phyloP scores from a whole-genome alignment of 2,113 vertebrate species.

The Dolichotis patagonum region DNA sequence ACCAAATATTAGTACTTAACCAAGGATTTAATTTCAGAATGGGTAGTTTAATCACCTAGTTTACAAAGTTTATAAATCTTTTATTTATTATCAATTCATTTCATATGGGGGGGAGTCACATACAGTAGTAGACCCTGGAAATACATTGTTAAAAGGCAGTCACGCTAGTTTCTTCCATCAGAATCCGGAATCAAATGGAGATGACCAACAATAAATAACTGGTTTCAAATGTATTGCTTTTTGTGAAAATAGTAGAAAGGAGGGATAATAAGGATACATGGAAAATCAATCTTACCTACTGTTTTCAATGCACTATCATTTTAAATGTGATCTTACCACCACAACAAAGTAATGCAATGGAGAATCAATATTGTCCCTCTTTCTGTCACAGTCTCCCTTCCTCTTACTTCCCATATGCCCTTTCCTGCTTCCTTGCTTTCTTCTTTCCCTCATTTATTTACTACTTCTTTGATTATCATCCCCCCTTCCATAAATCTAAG shows the following conservation, averaged over 20 bases:
- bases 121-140: not conserved
- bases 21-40: conserved; percentile 50
- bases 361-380: not conserved
- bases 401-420: too few species aligned
- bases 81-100: conserved; percentile 32
- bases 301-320: not conserved
- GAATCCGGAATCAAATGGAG: not conserved
- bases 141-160: not conserved
- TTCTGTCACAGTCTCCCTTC: not conserved
- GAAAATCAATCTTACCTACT: not conserved
- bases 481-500: not conserved
- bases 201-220: not conserved
- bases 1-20: conserved; percentile 31
- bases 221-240: not conserved
- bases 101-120: not conserved
- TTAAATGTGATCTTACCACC: not conserved
- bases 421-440: not conserved
- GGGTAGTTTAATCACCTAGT: not conserved
- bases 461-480: not conserved
- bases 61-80: conserved; percentile 40
- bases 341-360: not conserved
- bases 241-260: not conserved
- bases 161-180: not conserved
- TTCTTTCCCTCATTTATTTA: not conserved
- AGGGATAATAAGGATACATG: not conserved